These are phyloP conservation scores for Esox lucius DNA, from an alignment of 2,797 vertebrate species.

Conservation along the genomic window DNA sequence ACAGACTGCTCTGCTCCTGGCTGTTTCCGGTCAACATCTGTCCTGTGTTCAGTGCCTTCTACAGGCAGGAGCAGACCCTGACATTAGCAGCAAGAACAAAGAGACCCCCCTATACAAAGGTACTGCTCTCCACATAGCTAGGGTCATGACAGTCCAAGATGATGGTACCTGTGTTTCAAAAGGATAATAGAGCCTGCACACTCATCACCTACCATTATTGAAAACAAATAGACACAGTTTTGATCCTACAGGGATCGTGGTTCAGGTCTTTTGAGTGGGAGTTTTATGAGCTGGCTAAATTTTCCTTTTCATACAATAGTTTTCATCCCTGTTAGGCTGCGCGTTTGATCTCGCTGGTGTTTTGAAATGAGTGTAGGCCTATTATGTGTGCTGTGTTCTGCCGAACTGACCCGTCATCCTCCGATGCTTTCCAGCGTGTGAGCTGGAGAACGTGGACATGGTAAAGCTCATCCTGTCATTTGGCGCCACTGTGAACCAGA, in stretches of 20 bases:
- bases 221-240: no score
- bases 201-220: no score
- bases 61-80: conserved; percentile 88
- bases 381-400: not conserved
- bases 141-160: not conserved
- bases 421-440: conserved; percentile 78
- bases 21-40: conserved; percentile 81
- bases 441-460: conserved; percentile 79
- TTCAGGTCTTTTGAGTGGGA: no score
- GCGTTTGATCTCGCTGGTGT: no score
- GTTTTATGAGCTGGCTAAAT: no score
- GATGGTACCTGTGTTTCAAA: not conserved
- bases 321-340: no score
- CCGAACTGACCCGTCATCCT: not conserved
- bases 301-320: no score
- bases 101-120: conserved; percentile 96
- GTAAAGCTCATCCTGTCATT: conserved; percentile 81
- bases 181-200: no score
- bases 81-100: conserved; percentile 91
- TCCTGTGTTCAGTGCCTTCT: conserved; percentile 84
- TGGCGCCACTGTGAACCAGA: conserved; percentile 87
- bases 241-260: no score
- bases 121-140: conserved; percentile 52
- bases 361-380: not conserved
- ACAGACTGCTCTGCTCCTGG: conserved; percentile 89